These are phyloP conservation scores for Cardiocondyla obscurior DNA, from an alignment of 1,140 invertebrate genomes.

Conservation along the genomic window DNA sequence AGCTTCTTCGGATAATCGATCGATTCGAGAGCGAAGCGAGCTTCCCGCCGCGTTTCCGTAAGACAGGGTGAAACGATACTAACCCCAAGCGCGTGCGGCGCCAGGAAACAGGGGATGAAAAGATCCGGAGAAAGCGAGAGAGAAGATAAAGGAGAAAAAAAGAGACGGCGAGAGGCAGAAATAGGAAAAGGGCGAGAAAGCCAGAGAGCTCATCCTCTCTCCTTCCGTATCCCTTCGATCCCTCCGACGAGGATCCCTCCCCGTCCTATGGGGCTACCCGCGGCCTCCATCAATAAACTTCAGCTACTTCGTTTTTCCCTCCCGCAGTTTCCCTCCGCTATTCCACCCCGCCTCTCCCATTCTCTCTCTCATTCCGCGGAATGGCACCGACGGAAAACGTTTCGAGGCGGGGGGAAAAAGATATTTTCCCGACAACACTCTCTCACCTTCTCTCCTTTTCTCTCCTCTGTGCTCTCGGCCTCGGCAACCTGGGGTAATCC, in stretches of 20 bases:
- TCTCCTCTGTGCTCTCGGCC: neutral
- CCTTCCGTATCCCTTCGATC: conserved; percentile 18
- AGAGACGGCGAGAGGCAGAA: neutral
- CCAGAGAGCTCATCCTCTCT: conserved; percentile 16
- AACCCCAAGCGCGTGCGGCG: conserved; percentile 40
- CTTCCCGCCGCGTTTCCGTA: conserved; percentile 50
- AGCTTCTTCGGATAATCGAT: conserved; percentile 62
- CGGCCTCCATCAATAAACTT: conserved; percentile 57
- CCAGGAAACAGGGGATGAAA: conserved; percentile 51
- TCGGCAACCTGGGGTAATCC: conserved; percentile 27
- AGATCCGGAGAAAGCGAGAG: conserved; percentile 5
- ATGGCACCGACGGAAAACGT: conserved; percentile 51
- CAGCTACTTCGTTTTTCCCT: conserved; percentile 57
- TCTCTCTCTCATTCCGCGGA: conserved; percentile 51
- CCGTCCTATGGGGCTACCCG: conserved; percentile 47
- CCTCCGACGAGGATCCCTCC: conserved; percentile 35
- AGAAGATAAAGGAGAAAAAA: neutral
- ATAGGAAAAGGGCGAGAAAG: neutral
- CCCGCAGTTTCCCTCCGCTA: conserved; percentile 37
- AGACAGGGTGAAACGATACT: conserved; percentile 52
- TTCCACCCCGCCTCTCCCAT: conserved; percentile 43
- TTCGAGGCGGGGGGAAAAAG: conserved; percentile 42
- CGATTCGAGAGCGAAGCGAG: conserved; percentile 59
- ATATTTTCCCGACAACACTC: conserved; percentile 34
- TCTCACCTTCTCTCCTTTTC: neutral